Evolutionary conservation across 2,797 vertebrate species (phyloP), one percentile per base, ranked within the genome.

Genomic region (Scolopax bukidnonensis): DNA sequence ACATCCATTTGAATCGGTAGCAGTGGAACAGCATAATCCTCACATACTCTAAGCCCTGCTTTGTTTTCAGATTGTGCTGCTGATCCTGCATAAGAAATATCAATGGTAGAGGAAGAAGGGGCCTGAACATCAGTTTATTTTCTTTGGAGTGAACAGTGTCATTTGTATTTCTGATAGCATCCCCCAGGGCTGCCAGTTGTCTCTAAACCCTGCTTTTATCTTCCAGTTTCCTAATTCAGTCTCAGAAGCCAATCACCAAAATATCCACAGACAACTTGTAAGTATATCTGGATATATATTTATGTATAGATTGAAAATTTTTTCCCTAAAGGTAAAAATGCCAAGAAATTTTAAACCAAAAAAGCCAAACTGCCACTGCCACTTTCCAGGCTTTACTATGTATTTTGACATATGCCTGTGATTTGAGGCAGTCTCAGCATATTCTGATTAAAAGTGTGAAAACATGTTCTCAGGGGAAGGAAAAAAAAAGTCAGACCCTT

Each of bases 391-490:
- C 3, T 90, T 89, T 68, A 45, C 68, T 78, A 59, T 16, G 14
- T 40, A 47, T 81, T 89, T 85, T 89, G 45, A 86, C 57, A 65
- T 38, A 56, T 13, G 80, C 4, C 40, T 61, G 18, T 67, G 45
- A 70, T 86, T 80, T 36, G 7, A 95, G 63, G 36, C 53, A 68
- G 27, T 40, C 73, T 85, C 85, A 86, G 57, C 32, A 53, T 89
- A 84, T 75, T 93, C 89, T 79, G 41, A 89, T 87, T 84, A 74
- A 53, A 92, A 84, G 74, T 74, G 64, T 77, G 74, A 92, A 94
- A 94, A 94, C 9, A 9, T 43, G 7, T 81, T 89, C 71, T 70
- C 19, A 45, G 38, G 19, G 16, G n/a, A 74, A 70, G 38, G 11
- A 13, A 88, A 74, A 70, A 68, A 53, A 47, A 43, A 54, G 68